phyloP scores from a whole-genome alignment of 2,888 invertebrate species.

The Stenchaetothrips biformis region DNA sequence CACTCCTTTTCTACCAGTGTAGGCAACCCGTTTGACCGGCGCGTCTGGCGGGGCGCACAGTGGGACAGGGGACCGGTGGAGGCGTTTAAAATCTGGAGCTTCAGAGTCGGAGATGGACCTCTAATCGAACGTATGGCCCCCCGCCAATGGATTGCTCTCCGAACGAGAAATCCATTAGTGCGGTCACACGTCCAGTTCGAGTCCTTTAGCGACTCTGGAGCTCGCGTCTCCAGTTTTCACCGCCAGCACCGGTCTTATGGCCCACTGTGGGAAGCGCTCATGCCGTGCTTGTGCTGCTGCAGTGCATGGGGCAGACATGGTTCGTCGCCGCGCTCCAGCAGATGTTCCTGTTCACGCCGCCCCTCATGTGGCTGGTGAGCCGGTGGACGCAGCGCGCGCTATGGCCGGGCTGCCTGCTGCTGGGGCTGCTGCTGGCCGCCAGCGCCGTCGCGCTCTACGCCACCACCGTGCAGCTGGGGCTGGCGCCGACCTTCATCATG shows the following conservation, averaged over 20 bases:
- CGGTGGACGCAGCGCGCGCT: slow-evolving; percentile 52
- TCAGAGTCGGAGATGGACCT: too few species aligned
- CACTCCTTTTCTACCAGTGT: background rate
- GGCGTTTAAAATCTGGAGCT: too few species aligned
- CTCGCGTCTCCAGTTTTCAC: too few species aligned
- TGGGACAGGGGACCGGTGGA: too few species aligned
- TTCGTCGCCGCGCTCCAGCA: slow-evolving; percentile 66
- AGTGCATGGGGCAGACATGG: slow-evolving; percentile 66
- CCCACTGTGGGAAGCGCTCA: background rate
- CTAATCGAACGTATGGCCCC: too few species aligned
- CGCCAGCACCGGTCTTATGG: too few species aligned
- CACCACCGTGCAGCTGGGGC: background rate
- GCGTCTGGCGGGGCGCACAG: too few species aligned
- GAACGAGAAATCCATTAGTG: too few species aligned
- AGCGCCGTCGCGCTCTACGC: background rate
- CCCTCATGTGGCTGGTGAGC: slow-evolving; percentile 55
- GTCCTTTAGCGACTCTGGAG: too few species aligned
- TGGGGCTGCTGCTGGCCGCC: background rate
- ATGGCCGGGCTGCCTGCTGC: background rate
- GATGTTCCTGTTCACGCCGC: slow-evolving; percentile 57
- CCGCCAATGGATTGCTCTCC: too few species aligned
- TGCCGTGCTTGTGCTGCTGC: slow-evolving; percentile 38
- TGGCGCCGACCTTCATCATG: background rate
- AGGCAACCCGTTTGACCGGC: too few species aligned
- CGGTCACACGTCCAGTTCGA: too few species aligned